These are phyloP conservation scores for Neoitamus cyanurus DNA, from an alignment of 2,888 invertebrate species.

Conservation along the genomic window DNA sequence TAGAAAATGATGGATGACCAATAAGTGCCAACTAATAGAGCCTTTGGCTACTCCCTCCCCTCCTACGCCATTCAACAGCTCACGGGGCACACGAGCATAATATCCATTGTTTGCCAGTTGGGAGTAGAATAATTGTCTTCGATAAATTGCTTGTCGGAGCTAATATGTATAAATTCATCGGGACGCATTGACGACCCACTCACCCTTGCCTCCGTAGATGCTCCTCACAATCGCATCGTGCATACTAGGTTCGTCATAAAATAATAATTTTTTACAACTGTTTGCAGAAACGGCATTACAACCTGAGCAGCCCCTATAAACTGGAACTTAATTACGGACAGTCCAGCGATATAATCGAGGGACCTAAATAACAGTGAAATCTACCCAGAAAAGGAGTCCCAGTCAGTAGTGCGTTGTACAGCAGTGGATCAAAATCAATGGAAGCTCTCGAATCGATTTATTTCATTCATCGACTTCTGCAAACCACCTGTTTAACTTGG, in stretches of 20 bases:
- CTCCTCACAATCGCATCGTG: background rate
- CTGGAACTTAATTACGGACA: background rate
- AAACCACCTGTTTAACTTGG: background rate
- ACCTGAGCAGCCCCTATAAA: background rate
- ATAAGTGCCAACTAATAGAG: background rate
- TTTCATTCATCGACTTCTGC: slow-evolving; percentile 23
- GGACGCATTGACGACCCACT: background rate
- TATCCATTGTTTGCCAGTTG: background rate
- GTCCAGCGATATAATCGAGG: background rate
- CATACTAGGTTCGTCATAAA: background rate
- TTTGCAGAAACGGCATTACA: background rate
- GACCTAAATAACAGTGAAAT: background rate
- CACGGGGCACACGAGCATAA: too few species aligned
- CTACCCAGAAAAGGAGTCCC: background rate
- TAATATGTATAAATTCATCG: background rate
- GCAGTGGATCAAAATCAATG: background rate
- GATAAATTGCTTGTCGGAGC: background rate
- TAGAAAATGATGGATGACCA: background rate
- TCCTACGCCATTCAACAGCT: background rate
- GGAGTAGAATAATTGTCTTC: background rate
- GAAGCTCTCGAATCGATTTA: slow-evolving; percentile 16
- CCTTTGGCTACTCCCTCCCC: background rate
- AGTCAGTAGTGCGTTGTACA: background rate
- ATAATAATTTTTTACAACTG: background rate
- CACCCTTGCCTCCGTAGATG: background rate